These are phyloP conservation scores for Toxotes jaculatrix DNA, from an alignment of 2,113 vertebrate species.

Conservation along the genomic window DNA sequence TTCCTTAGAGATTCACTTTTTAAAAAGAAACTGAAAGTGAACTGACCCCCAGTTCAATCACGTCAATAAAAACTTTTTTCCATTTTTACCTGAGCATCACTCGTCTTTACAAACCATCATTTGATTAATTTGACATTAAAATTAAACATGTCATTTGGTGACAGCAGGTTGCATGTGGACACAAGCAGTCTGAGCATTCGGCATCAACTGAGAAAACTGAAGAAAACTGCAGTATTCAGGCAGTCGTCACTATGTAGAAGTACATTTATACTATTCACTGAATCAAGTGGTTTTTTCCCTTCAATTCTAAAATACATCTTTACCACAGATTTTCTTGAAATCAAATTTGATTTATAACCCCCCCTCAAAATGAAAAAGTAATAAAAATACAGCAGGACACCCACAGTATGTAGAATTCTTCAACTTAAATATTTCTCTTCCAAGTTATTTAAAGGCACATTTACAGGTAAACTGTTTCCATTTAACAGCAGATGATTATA, in stretches of 20 bases:
- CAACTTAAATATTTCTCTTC: constrained; percentile 11
- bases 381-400: constrained; percentile 41
- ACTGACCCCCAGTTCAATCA: constrained; percentile 24
- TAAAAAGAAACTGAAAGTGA: constrained; percentile 11
- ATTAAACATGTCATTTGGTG: constrained; percentile 34
- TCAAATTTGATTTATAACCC: background rate
- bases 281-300: constrained; percentile 56
- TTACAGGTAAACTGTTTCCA: constrained; percentile 1
- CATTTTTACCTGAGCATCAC: constrained; percentile 52
- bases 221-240: constrained; percentile 10
- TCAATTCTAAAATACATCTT: constrained; percentile 21
- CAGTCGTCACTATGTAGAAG: constrained; percentile 5
- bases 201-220: background rate
- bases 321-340: background rate
- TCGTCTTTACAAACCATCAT: constrained; percentile 7
- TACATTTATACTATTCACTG: constrained; percentile 1
- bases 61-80: constrained; percentile 3
- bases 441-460: constrained; percentile 48
- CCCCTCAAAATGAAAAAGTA: background rate
- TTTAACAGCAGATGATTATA: background rate
- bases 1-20: constrained; percentile 8
- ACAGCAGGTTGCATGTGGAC: constrained; percentile 40
- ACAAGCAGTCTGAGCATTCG: background rate
- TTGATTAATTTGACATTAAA: constrained; percentile 22
- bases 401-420: constrained; percentile 1